phyloP scores from a whole-genome alignment of 2,113 vertebrate genomes.

The Tragelaphus imberbis region DNA sequence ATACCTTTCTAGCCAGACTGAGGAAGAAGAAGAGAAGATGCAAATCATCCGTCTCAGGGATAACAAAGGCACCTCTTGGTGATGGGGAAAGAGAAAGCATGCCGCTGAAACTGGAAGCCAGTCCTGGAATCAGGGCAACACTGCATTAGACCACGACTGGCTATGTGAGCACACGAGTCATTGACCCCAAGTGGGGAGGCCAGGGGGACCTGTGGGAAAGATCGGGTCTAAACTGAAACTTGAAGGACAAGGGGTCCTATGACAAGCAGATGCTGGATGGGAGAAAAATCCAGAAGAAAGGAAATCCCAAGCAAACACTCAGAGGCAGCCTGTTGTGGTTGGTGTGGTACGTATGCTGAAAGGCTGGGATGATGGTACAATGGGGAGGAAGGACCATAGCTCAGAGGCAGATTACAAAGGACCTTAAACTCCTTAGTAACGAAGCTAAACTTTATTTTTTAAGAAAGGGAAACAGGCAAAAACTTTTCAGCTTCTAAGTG shows the following conservation, averaged over 20 bases:
- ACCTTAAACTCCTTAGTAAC: background rate
- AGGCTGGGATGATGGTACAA: background rate
- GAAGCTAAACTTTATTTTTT: background rate
- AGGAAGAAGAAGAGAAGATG: background rate
- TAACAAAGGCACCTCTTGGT: background rate
- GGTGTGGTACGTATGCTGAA: background rate
- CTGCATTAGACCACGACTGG: background rate
- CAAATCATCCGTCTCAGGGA: background rate
- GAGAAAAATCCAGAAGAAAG: background rate
- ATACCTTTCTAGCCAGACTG: background rate
- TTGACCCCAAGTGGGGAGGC: background rate
- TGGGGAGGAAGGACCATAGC: background rate
- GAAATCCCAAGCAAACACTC: background rate
- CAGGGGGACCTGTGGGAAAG: background rate
- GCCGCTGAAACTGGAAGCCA: background rate
- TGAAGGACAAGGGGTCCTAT: background rate
- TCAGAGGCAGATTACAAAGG: background rate
- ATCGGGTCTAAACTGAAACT: background rate
- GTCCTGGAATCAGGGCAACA: background rate
- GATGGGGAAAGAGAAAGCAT: background rate
- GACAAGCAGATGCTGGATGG: background rate
- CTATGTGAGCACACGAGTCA: background rate
- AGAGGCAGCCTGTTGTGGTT: background rate
- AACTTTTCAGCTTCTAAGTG: background rate
- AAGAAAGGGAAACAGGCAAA: background rate